These are phyloP conservation scores for Leptodactylus fuscus DNA, from an alignment of 2,113 vertebrate genomes.

Conservation along the genomic window DNA sequence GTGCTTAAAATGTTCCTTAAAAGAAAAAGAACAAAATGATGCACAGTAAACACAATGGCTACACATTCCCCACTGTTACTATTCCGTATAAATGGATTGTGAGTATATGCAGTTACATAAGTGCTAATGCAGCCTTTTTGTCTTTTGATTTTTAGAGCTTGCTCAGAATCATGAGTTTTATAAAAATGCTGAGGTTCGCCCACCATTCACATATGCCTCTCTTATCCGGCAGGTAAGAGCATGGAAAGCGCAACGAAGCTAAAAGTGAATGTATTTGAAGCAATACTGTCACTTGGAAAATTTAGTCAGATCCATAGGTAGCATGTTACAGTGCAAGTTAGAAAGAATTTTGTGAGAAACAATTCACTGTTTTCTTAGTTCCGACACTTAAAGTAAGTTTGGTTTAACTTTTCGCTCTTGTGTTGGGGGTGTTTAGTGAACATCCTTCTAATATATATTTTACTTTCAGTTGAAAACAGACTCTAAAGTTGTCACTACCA, in stretches of 20 bases:
- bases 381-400: no score
- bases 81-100: not conserved
- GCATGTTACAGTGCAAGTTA: no score
- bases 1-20: not conserved
- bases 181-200: conserved; percentile 97
- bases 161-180: conserved; percentile 99
- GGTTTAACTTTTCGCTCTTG: no score
- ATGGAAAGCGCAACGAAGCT: not conserved
- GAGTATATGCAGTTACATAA: not conserved
- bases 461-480: no score
- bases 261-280: not conserved
- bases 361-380: no score
- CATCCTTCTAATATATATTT: no score
- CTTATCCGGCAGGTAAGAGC: conserved; percentile 96
- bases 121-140: not conserved
- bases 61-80: not conserved
- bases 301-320: no score
- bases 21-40: no score
- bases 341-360: no score
- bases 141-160: conserved; percentile 79
- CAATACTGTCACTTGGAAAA: no score
- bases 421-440: no score
- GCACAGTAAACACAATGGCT: not conserved
- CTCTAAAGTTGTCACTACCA: no score
- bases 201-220: conserved; percentile 97